A percentile compares a stretch with the other conserved stretches of the same genome.
phyloP scores from a whole-genome alignment of 2,888 invertebrate species.

The Cristatella mucedo region DNA sequence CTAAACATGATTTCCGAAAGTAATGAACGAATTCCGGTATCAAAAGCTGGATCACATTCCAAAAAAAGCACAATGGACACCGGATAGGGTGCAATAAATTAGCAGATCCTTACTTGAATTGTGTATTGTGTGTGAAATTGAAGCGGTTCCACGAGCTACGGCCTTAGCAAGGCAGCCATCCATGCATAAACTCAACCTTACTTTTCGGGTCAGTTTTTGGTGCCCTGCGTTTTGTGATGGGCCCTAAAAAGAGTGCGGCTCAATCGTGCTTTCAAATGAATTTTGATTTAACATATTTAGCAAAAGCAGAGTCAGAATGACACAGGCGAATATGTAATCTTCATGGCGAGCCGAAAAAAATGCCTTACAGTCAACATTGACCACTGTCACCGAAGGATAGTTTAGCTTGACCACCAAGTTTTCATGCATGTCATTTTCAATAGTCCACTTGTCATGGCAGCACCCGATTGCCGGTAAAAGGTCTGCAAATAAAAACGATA shows the following conservation, averaged over 20 bases:
- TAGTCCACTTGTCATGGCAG: conserved; percentile 61
- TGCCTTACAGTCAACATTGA: conserved; percentile 62
- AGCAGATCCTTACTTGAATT: conserved; percentile 50
- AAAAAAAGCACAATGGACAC: too few relatives aligned
- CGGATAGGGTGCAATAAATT: too few relatives aligned
- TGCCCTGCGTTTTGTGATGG: conserved; percentile 23
- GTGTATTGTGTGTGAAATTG: conserved; percentile 63
- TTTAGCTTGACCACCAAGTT: conserved; percentile 64
- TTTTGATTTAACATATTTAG: too few relatives aligned
- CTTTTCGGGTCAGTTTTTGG: conserved; percentile 53
- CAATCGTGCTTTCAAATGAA: neutral
- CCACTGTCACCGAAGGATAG: conserved; percentile 55
- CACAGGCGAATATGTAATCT: conserved; percentile 34
- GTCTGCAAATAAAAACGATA: conserved; percentile 38
- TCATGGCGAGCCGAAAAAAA: conserved; percentile 52
- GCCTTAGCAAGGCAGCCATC: conserved; percentile 75
- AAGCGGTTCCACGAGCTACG: conserved; percentile 78
- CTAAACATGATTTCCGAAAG: too few relatives aligned
- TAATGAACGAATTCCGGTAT: too few relatives aligned
- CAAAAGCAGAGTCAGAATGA: too few relatives aligned
- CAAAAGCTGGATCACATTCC: too few relatives aligned
- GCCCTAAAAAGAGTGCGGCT: neutral
- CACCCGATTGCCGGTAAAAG: conserved; percentile 53
- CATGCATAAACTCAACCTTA: conserved; percentile 65
- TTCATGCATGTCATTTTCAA: conserved; percentile 60